These are phyloP conservation scores for Noctua janthina DNA, from an alignment of 2,888 invertebrate genomes.

Conservation along the genomic window DNA sequence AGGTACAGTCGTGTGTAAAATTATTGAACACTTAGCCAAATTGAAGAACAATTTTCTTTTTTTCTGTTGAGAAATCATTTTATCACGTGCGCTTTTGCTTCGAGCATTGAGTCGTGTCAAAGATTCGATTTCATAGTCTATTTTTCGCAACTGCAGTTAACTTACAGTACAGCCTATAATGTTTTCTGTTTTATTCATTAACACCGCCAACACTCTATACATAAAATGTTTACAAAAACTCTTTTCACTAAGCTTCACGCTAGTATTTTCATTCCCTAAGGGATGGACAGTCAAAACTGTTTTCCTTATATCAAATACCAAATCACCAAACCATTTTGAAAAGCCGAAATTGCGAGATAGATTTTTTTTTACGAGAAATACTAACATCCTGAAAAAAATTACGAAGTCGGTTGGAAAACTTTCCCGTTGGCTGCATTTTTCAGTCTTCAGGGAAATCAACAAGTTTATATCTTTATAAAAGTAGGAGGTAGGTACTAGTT, in stretches of 20 bases:
- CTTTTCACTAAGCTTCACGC: neutral
- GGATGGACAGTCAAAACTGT: neutral
- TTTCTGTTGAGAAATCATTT: conserved; percentile 2
- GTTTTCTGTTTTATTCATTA: neutral
- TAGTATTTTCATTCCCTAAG: neutral
- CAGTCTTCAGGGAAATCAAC: conserved; percentile 43
- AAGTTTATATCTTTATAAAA: conserved; percentile 21
- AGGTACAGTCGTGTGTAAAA: conserved; percentile 18
- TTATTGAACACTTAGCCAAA: conserved; percentile 33
- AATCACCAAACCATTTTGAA: neutral
- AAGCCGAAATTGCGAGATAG: neutral
- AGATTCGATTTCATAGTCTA: neutral
- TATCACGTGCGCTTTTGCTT: neutral
- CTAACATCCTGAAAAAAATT: neutral
- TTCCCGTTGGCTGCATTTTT: conserved; percentile 23
- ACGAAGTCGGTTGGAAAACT: neutral
- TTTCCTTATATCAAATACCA: neutral
- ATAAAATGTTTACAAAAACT: neutral
- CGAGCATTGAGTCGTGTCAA: neutral
- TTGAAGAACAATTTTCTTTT: conserved; percentile 26
- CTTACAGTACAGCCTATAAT: neutral
- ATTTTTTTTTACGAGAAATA: neutral
- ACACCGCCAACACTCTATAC: neutral
- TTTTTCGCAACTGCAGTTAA: neutral
- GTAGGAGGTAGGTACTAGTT: conserved; percentile 7